These are phyloP conservation scores for Phaethon lepturus DNA, from an alignment of 2,113 vertebrate species.

Conservation along the genomic window DNA sequence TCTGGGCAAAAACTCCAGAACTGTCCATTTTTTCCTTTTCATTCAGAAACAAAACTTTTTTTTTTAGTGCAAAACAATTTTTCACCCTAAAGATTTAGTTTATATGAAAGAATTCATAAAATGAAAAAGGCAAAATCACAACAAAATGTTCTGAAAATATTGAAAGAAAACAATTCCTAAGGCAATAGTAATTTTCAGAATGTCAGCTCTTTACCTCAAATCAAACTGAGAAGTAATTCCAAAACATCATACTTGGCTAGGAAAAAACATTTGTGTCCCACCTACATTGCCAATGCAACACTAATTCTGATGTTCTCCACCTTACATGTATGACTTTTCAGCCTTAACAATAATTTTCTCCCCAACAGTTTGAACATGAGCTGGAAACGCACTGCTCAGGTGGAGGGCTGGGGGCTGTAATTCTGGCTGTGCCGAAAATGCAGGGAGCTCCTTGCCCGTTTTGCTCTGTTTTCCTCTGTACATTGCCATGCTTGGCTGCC, in stretches of 20 bases:
- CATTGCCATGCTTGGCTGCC: not conserved
- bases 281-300: not conserved
- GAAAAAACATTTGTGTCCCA: not conserved
- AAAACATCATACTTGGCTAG: not conserved
- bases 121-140: not conserved
- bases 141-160: not conserved
- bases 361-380: not conserved
- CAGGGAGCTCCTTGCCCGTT: accelerated
- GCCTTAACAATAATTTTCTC: not conserved
- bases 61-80: not conserved
- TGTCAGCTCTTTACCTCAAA: not conserved
- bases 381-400: not conserved
- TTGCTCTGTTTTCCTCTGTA: not conserved
- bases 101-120: not conserved
- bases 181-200: not conserved
- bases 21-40: not conserved
- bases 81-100: not conserved
- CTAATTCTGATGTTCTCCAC: not conserved
- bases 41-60: not conserved
- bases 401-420: accelerated
- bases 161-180: not conserved
- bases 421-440: not conserved
- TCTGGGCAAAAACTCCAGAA: not conserved
- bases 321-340: not conserved
- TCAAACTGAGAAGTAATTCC: not conserved